phyloP scores from a whole-genome alignment of 2,797 vertebrate genomes.

The Decapterus maruadsi region DNA sequence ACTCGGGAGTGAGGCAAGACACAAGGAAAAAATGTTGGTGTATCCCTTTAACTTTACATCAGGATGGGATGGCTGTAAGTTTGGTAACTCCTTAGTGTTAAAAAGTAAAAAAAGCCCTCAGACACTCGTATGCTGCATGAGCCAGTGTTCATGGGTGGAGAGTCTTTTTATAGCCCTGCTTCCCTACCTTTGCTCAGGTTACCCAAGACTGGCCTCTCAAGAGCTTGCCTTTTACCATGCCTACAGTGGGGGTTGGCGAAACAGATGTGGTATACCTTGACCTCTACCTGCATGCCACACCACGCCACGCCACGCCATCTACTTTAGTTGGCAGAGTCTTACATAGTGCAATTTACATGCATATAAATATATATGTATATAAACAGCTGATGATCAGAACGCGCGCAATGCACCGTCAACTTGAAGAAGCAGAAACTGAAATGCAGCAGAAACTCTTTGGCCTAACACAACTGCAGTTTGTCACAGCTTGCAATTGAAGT shows the following conservation, averaged over 20 bases:
- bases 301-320: slow-evolving; percentile 36
- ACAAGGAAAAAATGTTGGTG: no score
- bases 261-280: slow-evolving; percentile 84
- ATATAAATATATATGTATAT: not conserved
- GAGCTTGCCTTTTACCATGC: slow-evolving; percentile 85
- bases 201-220: slow-evolving; percentile 84
- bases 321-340: slow-evolving; percentile 45
- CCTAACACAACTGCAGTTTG: slow-evolving; percentile 53
- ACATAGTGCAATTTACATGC: not conserved
- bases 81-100: slow-evolving; percentile 75
- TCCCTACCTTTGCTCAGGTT: slow-evolving; percentile 87
- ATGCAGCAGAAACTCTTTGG: slow-evolving; percentile 45
- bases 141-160: slow-evolving; percentile 39
- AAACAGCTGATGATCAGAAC: slow-evolving; percentile 13
- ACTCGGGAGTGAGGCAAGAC: no score
- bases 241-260: slow-evolving; percentile 83
- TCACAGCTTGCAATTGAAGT: slow-evolving; percentile 63
- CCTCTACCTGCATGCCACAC: slow-evolving; percentile 82
- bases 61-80: slow-evolving; percentile 80
- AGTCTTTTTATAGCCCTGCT: slow-evolving; percentile 79
- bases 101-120: slow-evolving; percentile 48
- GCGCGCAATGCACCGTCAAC: slow-evolving; percentile 38
- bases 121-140: slow-evolving; percentile 56
- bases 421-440: not conserved
- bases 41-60: slow-evolving; percentile 65